A percentile compares a stretch with the other conserved stretches of the same genome.
phyloP scores from a whole-genome alignment of 2,888 invertebrate species.

The Harpalus rubripes region DNA sequence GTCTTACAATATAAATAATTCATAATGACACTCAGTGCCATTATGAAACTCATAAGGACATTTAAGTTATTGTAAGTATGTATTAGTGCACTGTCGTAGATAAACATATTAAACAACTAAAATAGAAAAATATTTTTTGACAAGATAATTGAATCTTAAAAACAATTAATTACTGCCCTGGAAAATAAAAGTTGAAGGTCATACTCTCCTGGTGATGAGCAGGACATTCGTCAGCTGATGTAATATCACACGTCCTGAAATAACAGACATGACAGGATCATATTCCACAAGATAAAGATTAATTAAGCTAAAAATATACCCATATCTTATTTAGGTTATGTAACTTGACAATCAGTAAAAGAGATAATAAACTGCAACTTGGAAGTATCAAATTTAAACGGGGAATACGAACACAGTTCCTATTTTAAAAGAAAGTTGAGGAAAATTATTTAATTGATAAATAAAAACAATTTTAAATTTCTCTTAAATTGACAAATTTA shows the following conservation, averaged over 20 bases:
- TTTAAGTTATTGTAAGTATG: no score
- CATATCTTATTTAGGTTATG: not conserved
- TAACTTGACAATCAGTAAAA: not conserved
- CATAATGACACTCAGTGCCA: no score
- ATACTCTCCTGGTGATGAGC: not conserved
- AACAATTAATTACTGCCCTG: slow-evolving; percentile 5
- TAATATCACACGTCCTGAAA: slow-evolving; percentile 42
- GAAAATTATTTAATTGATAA: not conserved
- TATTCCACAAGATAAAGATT: slow-evolving; percentile 6
- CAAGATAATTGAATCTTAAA: no score
- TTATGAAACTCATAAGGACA: no score
- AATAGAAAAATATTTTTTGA: no score
- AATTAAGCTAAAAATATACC: slow-evolving; percentile 4
- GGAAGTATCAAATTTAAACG: not conserved
- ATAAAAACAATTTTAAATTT: not conserved
- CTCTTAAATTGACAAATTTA: not conserved
- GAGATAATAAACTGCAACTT: not conserved
- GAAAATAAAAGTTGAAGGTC: slow-evolving; percentile 38
- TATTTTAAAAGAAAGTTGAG: no score
- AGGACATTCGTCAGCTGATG: slow-evolving; percentile 46
- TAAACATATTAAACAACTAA: no score
- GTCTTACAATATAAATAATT: no score
- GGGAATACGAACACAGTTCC: not conserved
- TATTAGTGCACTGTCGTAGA: no score
- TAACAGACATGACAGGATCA: not conserved